Base-by-base conservation (phyloP, 2,797 vertebrate genomes). In the Danio kyathit region DNA sequence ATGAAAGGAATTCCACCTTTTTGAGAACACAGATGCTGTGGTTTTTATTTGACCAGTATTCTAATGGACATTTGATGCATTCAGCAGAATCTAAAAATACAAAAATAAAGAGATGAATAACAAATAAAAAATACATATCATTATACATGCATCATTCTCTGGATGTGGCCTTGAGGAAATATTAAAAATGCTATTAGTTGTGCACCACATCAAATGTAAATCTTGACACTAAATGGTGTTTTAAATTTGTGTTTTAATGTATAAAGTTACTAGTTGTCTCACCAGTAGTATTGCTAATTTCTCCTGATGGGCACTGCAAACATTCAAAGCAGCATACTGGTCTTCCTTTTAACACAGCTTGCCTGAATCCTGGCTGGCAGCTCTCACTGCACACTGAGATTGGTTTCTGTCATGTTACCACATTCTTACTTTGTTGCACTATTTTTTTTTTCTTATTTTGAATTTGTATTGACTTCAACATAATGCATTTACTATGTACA, bases 291-390 rank as follows among this genome's bases (percentile, higher is more conserved):
- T 91, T 91, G 82, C 88, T 93, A 84, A 94, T 93, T 86, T 94
- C 92, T 80, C 93, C 94, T 61, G 87, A 88, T 48, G 91, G 89
- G 79, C 94, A 95, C 44, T 82, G 49, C 8, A 94, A 56, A 71
- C 94, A 95, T 80, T 89, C 90, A 81, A 94, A 95, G 82, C 93
- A 94, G 85, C 93, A 95, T 65, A 88, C 78, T 51, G 93, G 94
- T 86, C 92, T 93, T 0, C 90, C 92, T 88, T 90, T 91, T 49
- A 94, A 91, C 19, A 85, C 80, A 71, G 91, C 92, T 76, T 92
- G 91, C 5, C 92, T 88, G 82, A 90, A 92, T 76, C 93, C 94
- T 80, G 90, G 86, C 1, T 17, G 80, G 73, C 93, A 95, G 60
- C 90, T 93, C 64, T 92, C 87, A 89, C 92, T 94, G 84, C 94